These are phyloP conservation scores for Rana temporaria DNA, from an alignment of 2,113 vertebrate species.

Conservation along the genomic window DNA sequence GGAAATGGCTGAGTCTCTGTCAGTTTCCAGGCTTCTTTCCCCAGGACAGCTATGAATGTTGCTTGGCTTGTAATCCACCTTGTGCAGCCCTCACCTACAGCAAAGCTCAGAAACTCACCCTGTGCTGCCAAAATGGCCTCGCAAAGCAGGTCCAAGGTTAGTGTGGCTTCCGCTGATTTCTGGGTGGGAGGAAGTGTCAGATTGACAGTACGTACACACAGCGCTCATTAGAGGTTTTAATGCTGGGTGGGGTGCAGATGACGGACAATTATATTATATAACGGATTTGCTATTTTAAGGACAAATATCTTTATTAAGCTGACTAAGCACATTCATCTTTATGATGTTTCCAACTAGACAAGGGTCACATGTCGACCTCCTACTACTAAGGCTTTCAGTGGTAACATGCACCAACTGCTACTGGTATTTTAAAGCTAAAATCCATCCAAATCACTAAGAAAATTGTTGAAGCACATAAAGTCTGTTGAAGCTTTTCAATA, in stretches of 20 bases:
- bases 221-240: constrained; percentile 1
- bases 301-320: not conserved
- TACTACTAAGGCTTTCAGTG: too few species aligned
- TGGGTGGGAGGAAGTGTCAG: constrained; percentile 32
- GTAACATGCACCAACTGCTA: too few species aligned
- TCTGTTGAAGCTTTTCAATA: too few species aligned
- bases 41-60: constrained; percentile 31
- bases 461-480: too few species aligned
- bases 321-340: too few species aligned
- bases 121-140: constrained; percentile 29
- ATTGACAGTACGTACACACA: not conserved
- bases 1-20: constrained; percentile 15
- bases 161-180: constrained; percentile 21
- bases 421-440: too few species aligned
- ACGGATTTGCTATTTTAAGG: constrained; percentile 8
- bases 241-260: not conserved
- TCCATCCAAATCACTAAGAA: too few species aligned
- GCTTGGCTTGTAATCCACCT: constrained; percentile 15
- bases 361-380: too few species aligned
- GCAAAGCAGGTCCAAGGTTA: not conserved
- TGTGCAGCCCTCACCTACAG: constrained; percentile 29
- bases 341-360: too few species aligned
- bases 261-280: constrained; percentile 18
- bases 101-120: constrained; percentile 17
- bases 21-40: constrained; percentile 16